phyloP scores from a whole-genome alignment of 2,797 vertebrate species.

The Premnoplex brunnescens region DNA sequence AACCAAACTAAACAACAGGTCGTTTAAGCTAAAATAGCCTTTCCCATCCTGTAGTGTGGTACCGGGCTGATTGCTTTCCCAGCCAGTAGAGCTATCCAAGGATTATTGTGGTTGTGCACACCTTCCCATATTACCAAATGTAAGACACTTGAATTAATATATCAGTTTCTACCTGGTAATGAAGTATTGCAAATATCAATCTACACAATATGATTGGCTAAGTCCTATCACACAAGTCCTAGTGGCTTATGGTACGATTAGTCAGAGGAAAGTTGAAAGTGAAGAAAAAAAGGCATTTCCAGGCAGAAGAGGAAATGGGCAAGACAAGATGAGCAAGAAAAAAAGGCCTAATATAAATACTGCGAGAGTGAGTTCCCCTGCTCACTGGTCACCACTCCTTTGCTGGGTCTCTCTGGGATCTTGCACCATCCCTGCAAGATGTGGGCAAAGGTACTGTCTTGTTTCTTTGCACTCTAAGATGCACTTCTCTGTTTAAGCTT shows the following conservation, averaged over 20 bases:
- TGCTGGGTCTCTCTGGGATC: neutral
- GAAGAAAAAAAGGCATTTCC: conserved; percentile 60
- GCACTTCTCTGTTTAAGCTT: neutral
- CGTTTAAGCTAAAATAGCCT: neutral
- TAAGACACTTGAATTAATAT: neutral
- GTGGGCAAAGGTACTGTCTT: conserved; percentile 71
- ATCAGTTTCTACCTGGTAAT: neutral
- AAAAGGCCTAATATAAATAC: conserved; percentile 13
- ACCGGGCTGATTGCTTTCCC: neutral
- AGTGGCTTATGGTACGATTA: neutral
- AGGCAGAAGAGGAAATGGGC: conserved; percentile 1
- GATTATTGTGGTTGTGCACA: neutral
- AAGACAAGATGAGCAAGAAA: neutral
- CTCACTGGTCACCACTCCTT: neutral
- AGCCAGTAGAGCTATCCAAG: neutral
- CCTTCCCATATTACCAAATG: neutral
- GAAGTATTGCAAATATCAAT: neutral
- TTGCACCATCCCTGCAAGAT: neutral
- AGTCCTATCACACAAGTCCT: neutral
- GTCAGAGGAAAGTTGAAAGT: conserved; percentile 23
- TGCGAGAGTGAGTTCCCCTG: neutral
- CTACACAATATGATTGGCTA: neutral
- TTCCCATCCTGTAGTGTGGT: neutral
- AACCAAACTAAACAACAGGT: neutral
- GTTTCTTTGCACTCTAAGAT: neutral